Base-by-base conservation (phyloP, 2,888 invertebrate species). In the Tetheella fluctuosa region DNA sequence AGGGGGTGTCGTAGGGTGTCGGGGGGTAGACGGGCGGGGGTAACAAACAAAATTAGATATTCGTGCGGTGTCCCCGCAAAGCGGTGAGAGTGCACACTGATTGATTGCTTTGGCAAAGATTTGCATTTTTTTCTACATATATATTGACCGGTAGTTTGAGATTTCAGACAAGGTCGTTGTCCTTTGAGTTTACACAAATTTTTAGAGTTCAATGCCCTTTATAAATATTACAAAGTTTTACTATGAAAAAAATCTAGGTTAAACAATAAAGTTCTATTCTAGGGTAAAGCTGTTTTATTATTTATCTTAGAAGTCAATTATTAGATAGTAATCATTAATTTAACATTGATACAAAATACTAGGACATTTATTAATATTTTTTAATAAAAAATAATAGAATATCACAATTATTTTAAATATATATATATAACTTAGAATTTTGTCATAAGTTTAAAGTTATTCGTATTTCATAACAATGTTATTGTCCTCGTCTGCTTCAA, bases 31-130 rank as follows among this genome's bases (percentile, higher is more conserved):
- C 59, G 68, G 70, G 70, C 62, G 79, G 80, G 70, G 69, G 81
- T 83, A 85, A 88, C 91, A 90, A 90, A 90, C 90, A 90, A 90
- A 90, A 91, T 91, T 91, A 91, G 91, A 91, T 90, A 91, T 91
- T 91, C 91, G 91, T 88, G 84, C 84, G 87, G 90, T 88, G 91
- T 91, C 89, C 86, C 89, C 88, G 81, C 85, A 87, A 86, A 89
- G 85, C 86, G 87, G 83, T 80, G 87, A 88, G 86, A 88, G 86
- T 83, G 85, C 86, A 81, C 76, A 74, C 89, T 89, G 91, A 91
- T 91, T 90, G 91, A 91, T 91, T 89, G 90, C 88, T 80, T 78
- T 71, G 52, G 73, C 76, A 71, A 80, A 74, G 80, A 80, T 81
- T 84, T 78, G 77, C 78, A 80, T 77, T 80, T 79, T 55, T 23